These are phyloP conservation scores for Barbus barbus DNA, from an alignment of 2,113 vertebrate genomes.

Conservation along the genomic window DNA sequence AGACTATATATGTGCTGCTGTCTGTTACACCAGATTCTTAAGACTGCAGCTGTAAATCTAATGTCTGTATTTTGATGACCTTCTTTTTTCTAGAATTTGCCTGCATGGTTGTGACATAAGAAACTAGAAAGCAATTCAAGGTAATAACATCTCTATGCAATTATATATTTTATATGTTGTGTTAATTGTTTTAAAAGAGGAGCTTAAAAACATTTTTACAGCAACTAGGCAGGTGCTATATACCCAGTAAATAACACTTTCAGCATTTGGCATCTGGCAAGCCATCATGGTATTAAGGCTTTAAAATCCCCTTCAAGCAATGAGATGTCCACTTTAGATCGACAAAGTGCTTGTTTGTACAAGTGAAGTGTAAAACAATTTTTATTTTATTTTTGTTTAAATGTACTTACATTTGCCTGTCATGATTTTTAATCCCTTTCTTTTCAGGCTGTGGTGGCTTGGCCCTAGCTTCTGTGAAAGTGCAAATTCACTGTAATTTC, in stretches of 20 bases:
- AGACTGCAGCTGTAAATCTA: not conserved
- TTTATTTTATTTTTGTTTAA: not conserved
- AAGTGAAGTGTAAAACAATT: not conserved
- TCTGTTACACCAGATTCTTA: not conserved
- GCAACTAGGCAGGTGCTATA: not conserved
- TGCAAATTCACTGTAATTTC: not conserved
- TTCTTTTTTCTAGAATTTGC: not conserved
- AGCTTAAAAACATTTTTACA: not conserved
- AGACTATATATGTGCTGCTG: not conserved
- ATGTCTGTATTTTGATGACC: not conserved
- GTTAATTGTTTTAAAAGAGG: not conserved
- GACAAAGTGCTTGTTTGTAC: not conserved
- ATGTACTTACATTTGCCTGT: not conserved
- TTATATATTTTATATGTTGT: not conserved
- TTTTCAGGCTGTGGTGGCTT: not conserved
- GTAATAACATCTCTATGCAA: not conserved
- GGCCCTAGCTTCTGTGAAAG: not conserved
- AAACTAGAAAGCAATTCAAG: not conserved
- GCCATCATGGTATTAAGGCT: not conserved
- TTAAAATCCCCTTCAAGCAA: conserved; percentile 11
- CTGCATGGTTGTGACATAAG: conserved; percentile 3
- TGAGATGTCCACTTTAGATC: not conserved
- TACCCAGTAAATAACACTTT: conserved; percentile 5
- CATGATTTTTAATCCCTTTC: not conserved
- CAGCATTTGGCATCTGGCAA: conserved; percentile 7